phyloP scores from a whole-genome alignment of 2,888 invertebrate genomes.

The Ectobius pallidus region DNA sequence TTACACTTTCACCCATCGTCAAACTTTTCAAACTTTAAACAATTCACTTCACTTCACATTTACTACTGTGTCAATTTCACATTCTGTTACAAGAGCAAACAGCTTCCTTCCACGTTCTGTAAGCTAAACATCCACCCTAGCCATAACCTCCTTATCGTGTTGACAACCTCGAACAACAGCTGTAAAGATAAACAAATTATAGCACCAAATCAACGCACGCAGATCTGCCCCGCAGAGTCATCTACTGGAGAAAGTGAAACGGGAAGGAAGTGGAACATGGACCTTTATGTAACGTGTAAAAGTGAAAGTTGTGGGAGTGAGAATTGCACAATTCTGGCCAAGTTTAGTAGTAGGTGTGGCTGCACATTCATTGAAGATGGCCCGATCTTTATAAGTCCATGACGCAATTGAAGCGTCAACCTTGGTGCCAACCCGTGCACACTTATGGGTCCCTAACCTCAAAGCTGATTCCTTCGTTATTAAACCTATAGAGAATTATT shows the following conservation, averaged over 20 bases:
- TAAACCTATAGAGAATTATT: no score
- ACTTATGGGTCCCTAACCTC: not conserved
- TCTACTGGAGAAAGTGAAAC: constrained; percentile 19
- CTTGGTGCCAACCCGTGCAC: not conserved
- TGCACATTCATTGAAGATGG: not conserved
- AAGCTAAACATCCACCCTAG: no score
- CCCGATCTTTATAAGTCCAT: not conserved
- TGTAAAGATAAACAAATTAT: not conserved
- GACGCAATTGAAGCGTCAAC: not conserved
- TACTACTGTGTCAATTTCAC: no score
- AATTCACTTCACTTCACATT: no score
- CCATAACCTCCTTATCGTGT: no score
- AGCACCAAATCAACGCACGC: not conserved
- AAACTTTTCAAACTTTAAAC: no score
- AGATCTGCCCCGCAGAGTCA: not conserved
- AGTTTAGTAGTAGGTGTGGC: constrained; percentile 11
- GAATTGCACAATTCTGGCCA: not conserved
- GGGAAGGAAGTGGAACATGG: not conserved
- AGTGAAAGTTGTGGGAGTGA: constrained; percentile 14
- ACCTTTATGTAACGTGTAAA: constrained; percentile 2
- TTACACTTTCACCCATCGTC: constrained; percentile 30
- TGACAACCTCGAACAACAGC: not conserved
- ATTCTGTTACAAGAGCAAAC: no score
- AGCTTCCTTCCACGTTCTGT: no score
- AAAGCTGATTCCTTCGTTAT: no score